Conservation (phyloP, 2,797 vertebrate species). For the Myotis planiceps region DNA sequence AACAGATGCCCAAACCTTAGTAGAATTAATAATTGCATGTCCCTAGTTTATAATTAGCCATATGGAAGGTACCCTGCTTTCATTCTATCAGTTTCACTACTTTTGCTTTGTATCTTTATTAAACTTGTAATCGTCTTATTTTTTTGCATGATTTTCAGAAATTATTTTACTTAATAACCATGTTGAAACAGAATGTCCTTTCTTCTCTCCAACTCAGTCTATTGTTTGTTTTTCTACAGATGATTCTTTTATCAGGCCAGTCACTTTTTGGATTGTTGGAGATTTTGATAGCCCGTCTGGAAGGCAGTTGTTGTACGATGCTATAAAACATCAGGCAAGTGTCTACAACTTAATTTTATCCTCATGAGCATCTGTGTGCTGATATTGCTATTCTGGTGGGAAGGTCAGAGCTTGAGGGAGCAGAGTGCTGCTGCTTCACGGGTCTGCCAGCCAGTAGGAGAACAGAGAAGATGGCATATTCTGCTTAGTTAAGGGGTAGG, state of each 20-base stretch:
- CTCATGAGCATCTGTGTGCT: neutral
- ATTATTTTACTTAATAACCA: slow-evolving; percentile 24
- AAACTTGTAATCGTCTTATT: slow-evolving; percentile 27
- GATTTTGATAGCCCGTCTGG: slow-evolving; percentile 96
- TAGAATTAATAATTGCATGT: slow-evolving; percentile 79
- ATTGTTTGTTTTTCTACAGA: slow-evolving; percentile 86
- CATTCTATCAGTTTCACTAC: slow-evolving; percentile 26
- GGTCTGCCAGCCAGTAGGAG: neutral
- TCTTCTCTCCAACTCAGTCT: neutral
- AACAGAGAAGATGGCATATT: neutral
- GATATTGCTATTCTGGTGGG: neutral
- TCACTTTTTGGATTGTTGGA: slow-evolving; percentile 98
- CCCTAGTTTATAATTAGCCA: slow-evolving; percentile 17
- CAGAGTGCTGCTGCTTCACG: neutral
- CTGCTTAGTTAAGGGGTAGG: neutral
- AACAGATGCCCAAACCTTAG: slow-evolving; percentile 36
- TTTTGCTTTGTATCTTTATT: slow-evolving; percentile 45
- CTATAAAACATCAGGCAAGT: slow-evolving; percentile 96
- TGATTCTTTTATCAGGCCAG: slow-evolving; percentile 95
- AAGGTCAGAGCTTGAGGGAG: neutral
- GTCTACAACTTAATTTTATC: neutral
- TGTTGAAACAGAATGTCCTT: slow-evolving; percentile 35
- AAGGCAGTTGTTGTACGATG: slow-evolving; percentile 95
- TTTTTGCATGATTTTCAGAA: slow-evolving; percentile 76
- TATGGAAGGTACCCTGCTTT: neutral